Percentiles rank a stretch among this genome's conserved stretches.
These are phyloP conservation scores for Heliothis virescens DNA, from an alignment of 1,140 invertebrate species.

Conservation along the genomic window DNA sequence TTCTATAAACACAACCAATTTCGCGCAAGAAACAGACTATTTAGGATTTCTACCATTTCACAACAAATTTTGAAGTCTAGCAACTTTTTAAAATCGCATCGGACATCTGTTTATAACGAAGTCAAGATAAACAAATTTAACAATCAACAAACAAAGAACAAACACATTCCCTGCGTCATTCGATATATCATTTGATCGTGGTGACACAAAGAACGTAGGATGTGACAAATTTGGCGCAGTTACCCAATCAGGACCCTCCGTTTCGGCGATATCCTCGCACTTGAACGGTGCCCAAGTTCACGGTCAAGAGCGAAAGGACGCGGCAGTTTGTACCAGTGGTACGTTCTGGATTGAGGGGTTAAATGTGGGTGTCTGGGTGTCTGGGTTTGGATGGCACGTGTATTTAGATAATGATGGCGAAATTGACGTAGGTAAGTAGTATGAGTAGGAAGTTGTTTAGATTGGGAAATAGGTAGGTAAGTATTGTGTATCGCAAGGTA, in stretches of 20 bases:
- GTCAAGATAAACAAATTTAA: not conserved
- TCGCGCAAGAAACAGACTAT: too few relatives aligned
- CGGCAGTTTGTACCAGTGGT: not conserved
- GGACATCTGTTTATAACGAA: not conserved
- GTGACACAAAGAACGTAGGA: constrained; percentile 47
- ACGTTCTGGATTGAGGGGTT: constrained; percentile 23
- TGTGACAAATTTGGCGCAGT: constrained; percentile 27
- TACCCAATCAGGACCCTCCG: constrained; percentile 47
- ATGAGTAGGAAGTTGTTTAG: not conserved
- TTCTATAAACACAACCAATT: too few relatives aligned
- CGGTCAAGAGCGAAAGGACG: constrained; percentile 34
- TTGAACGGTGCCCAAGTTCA: constrained; percentile 45
- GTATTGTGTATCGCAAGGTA: too few relatives aligned
- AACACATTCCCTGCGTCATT: constrained; percentile 13
- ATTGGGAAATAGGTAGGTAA: too few relatives aligned
- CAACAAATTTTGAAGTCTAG: too few relatives aligned
- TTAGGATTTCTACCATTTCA: too few relatives aligned
- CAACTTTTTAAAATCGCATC: too few relatives aligned
- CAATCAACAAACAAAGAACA: constrained; percentile 20
- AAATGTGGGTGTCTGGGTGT: constrained; percentile 22
- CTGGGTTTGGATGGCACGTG: constrained; percentile 8
- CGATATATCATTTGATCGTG: constrained; percentile 43
- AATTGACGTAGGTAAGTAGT: not conserved
- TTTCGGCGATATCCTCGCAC: constrained; percentile 45
- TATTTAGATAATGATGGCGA: not conserved